A percentile compares a stretch with the other conserved stretches of the same genome.
phyloP scores from a whole-genome alignment of 2,888 invertebrate species.

The Hirtodrosophila trivittata region DNA sequence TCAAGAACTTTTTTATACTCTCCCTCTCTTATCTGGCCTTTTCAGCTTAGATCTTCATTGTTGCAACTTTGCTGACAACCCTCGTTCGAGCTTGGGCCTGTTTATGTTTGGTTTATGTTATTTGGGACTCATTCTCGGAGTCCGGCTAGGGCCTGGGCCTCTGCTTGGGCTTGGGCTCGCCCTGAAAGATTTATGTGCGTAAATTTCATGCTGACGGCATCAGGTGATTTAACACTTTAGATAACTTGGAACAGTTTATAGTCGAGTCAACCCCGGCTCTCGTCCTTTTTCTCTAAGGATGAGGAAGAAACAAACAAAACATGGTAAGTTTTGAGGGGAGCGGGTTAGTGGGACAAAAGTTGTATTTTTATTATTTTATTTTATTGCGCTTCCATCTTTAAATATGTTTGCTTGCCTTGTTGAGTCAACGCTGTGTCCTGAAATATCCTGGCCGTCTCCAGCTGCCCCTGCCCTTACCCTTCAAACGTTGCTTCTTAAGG shows the following conservation, averaged over 20 bases:
- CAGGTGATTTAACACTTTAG: constrained; percentile 83
- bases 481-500: constrained; percentile 13
- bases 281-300: background rate
- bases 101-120: constrained; percentile 78
- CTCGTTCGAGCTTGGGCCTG: constrained; percentile 55
- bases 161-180: constrained; percentile 41
- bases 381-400: constrained; percentile 72
- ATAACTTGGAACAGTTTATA: constrained; percentile 79
- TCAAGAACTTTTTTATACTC: background rate
- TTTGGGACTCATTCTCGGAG: constrained; percentile 48
- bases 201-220: constrained; percentile 83
- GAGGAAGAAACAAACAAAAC: constrained; percentile 26
- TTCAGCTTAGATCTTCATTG: background rate
- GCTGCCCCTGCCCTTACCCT: background rate
- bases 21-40: too few relatives aligned
- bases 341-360: constrained; percentile 51
- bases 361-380: constrained; percentile 79
- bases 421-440: constrained; percentile 37
- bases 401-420: constrained; percentile 60
- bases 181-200: constrained; percentile 79
- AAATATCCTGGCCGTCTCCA: background rate
- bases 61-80: constrained; percentile 6
- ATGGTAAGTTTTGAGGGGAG: constrained; percentile 16
- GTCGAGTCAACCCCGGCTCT: constrained; percentile 40
- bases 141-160: constrained; percentile 21